Base-by-base conservation (phyloP, 2,113 vertebrate species). In the Caranx ignobilis region DNA sequence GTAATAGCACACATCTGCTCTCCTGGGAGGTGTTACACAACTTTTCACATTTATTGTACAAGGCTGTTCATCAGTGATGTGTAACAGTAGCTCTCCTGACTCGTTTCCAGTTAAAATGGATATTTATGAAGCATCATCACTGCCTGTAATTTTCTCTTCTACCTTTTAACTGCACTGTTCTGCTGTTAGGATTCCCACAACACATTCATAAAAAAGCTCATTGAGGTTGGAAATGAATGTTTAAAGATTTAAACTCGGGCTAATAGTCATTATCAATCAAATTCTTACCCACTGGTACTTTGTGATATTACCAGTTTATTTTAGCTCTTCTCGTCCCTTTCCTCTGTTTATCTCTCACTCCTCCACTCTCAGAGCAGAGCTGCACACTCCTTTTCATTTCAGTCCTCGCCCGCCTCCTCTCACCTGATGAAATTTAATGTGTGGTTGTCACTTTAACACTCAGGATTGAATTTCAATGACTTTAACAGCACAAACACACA, bases 391-490 rank as follows among this genome's bases (percentile, higher is more conserved):
- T 71, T n/a, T 66, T 71, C 8, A 26, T 65, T 75, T 70, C n/a
- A 59, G 55, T 68, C 47, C 32, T 67, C 31, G 43, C 54, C 73
- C 45, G 16, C 32, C 21, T 71, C 73, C 21, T 74, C 57, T n/a
- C 73, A 62, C 60, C 37, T 69, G 18, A 54, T 65, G 34, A 78
- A 77, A 84, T 71, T 81, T 68, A 75, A 62, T 79, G 13, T 63
- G 50, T 48, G 32, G 11, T 72, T 71, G 71, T 80, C 13, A 60
- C 75, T 62, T 87, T n/a, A 62, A 74, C 55, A 68, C 32, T 74
- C 31, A 2, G 60, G 50, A 39, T 84, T 82, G 37, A 68, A 73
- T 88, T 81, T 70, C n/a, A 88, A 57, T 82, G 61, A 67, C 50
- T 77, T 31, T 35, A 73, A 81, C 65, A 84, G 65, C 79, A 71